A percentile compares a stretch with the other conserved stretches of the same genome.
Evolutionary conservation across 2,113 vertebrate species (phyloP).

Genomic region (Fulica atra): DNA sequence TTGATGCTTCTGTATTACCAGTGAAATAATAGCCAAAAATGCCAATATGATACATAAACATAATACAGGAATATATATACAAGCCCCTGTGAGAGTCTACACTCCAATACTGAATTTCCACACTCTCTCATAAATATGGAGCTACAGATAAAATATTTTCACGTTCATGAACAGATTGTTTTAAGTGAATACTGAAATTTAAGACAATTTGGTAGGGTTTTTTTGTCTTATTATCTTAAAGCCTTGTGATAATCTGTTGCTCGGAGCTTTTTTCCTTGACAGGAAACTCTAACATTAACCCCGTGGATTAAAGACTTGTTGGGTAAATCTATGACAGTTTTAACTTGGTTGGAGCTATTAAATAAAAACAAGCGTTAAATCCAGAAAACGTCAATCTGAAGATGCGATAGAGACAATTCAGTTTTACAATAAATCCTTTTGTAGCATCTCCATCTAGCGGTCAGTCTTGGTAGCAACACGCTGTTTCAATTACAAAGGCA

Average conservation of each 20-base stretch:
- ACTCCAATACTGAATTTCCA: background rate
- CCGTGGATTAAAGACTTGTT: background rate
- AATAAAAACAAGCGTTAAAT: too few relatives aligned
- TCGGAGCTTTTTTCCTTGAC: background rate
- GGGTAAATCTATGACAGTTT: background rate
- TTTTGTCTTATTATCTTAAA: background rate
- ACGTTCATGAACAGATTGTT: background rate
- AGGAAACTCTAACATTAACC: background rate
- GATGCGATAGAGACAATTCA: fast-evolving
- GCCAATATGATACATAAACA: background rate
- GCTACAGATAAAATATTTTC: background rate
- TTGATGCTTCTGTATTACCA: background rate
- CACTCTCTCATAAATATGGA: background rate
- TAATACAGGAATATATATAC: background rate
- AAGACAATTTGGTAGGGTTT: background rate
- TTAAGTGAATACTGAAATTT: background rate
- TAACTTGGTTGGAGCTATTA: background rate
- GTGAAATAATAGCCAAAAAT: background rate
- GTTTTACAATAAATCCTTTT: background rate
- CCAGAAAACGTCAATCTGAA: fast-evolving
- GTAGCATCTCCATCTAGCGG: constrained; percentile 27
- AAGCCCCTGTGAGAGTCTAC: background rate
- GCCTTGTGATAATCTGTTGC: background rate
- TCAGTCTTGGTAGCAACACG: background rate
- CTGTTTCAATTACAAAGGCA: background rate